These are phyloP conservation scores for Brachyptera risi DNA, from an alignment of 2,888 invertebrate genomes.

Conservation along the genomic window DNA sequence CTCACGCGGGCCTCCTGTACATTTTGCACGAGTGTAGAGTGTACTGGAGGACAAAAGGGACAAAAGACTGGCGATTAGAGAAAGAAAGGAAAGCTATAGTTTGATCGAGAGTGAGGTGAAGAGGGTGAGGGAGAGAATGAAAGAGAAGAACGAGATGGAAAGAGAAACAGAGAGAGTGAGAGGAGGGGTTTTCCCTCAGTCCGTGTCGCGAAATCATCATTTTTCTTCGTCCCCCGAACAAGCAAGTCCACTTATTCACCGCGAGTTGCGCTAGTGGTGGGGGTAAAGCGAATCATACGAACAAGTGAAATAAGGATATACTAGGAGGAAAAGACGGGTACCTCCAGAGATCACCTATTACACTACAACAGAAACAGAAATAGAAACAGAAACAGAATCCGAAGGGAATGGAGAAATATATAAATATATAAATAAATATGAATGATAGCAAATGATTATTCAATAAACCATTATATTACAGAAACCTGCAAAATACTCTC, in stretches of 20 bases:
- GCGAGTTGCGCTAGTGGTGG: constrained; percentile 34
- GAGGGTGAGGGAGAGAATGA: neutral
- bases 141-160: neutral
- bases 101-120: neutral
- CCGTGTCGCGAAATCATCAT: constrained; percentile 50
- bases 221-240: constrained; percentile 52
- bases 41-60: no score
- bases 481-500: no score
- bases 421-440: no score
- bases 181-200: constrained; percentile 40
- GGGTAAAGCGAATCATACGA: constrained; percentile 10
- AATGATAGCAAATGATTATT: no score
- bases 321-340: constrained; percentile 30
- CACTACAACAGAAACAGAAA: constrained; percentile 42
- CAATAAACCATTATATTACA: no score
- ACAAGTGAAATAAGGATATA: constrained; percentile 14
- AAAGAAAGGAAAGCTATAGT: neutral
- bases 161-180: neutral
- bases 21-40: neutral
- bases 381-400: no score
- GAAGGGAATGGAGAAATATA: no score
- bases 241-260: constrained; percentile 54
- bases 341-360: constrained; percentile 46
- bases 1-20: no score
- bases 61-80: neutral